These are phyloP conservation scores for Synergus gifuensis DNA, from an alignment of 2,888 invertebrate species.

Conservation along the genomic window DNA sequence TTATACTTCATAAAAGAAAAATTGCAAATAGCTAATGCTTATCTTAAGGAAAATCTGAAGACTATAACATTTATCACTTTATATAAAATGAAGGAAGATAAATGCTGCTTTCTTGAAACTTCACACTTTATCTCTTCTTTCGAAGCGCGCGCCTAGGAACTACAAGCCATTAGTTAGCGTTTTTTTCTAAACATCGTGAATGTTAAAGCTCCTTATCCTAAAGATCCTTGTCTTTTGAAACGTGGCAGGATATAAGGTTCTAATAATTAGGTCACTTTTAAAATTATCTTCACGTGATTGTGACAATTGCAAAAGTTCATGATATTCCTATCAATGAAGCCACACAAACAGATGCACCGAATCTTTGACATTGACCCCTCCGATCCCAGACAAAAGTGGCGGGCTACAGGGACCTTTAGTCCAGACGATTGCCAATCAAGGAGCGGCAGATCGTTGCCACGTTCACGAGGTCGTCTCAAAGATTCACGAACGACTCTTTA, in stretches of 20 bases:
- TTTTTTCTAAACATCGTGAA: conserved; percentile 1
- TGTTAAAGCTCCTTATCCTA: background rate
- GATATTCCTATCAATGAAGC: conserved; percentile 20
- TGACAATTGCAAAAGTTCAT: conserved; percentile 10
- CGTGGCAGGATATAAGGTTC: too few relatives aligned
- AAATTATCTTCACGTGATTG: conserved; percentile 15
- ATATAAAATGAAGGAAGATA: conserved; percentile 11
- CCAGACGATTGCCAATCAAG: conserved; percentile 12
- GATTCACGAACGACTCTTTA: conserved; percentile 2
- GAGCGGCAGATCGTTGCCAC: background rate
- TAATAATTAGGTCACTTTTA: conserved; percentile 8
- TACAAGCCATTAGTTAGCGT: conserved; percentile 17
- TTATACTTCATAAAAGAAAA: conserved; percentile 6
- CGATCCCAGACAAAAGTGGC: conserved; percentile 18
- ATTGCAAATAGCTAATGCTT: conserved; percentile 1
- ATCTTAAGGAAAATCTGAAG: conserved; percentile 36
- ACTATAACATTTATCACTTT: conserved; percentile 15
- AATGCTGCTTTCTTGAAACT: conserved; percentile 28
- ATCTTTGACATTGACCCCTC: conserved; percentile 23
- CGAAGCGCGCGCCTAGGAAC: background rate
- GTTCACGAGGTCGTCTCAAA: background rate
- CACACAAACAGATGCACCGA: conserved; percentile 18
- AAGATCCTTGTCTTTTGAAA: background rate
- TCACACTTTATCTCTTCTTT: conserved; percentile 9
- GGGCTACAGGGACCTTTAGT: conserved; percentile 5